Evolutionary conservation across 1,140 invertebrate species (phyloP), one percentile per base, ranked within the genome.

Genomic region (Thaumatotibia leucotreta): DNA sequence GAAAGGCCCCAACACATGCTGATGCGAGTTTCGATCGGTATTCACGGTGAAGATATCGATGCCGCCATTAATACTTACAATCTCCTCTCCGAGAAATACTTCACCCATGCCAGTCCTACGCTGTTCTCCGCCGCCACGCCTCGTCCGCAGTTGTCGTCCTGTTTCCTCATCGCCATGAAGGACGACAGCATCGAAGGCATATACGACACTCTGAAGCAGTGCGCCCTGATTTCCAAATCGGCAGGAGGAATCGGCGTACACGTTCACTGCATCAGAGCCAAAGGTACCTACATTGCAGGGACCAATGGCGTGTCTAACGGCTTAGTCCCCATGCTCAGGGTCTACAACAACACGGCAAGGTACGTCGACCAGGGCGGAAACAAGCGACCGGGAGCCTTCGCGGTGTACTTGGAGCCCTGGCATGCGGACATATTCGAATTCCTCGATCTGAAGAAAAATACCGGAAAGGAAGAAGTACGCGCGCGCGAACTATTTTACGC

Each of bases 101-200:
- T 99, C 82, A 99, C 98, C 0, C 99, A 99, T 92, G 98, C 98
- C 10, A 98, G 98, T 10, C 98, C 99, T 6, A 99, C 99, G 1
- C 92, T 99, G 8, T 99, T 99, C 80, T 97, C 98, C 80, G 96
- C 99, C 66, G 98, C 97, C 39, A 99, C 98, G 9, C 94, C 93
- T 8, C 92, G 94, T 31, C 98, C 98, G 33, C 98, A 99, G 86
- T 92, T 99, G 67, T 99, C 98, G 0, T 98, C 97, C 63, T 99
- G 98, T 89, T 99, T 99, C 77, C 91, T 99, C 2, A 83, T 99
- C 32, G 97, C 98, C 0, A 99, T 99, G 97, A 94, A 93, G 61
- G 96, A 97, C 10, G 99, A 99, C 87, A 99, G 97, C 70, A 99
- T 99, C 81, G 97, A 99, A 80, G 99, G 99, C n/a, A 99, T 99